These are phyloP conservation scores for Ochropleura leucogaster DNA, from an alignment of 2,888 invertebrate genomes.

Conservation along the genomic window DNA sequence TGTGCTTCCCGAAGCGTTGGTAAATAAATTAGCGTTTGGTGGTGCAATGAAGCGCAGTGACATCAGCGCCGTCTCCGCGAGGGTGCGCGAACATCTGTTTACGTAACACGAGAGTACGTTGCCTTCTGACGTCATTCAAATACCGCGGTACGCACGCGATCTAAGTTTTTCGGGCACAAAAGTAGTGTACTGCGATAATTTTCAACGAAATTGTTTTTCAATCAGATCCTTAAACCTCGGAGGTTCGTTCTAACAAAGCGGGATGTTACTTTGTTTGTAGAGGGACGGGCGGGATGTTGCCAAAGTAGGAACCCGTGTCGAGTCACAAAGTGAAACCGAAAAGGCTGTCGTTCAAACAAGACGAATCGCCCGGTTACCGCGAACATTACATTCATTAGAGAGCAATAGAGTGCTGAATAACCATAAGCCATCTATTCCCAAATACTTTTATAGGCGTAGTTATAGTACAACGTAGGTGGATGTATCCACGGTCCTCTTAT, in stretches of 20 bases:
- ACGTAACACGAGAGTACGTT: slow-evolving; percentile 46
- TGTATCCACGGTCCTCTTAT: not conserved
- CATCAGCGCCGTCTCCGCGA: slow-evolving; percentile 37
- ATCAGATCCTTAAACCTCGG: slow-evolving; percentile 7
- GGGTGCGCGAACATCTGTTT: slow-evolving; percentile 49
- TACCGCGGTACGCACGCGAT: slow-evolving; percentile 12
- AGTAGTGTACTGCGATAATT: slow-evolving; percentile 13
- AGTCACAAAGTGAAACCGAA: slow-evolving; percentile 22
- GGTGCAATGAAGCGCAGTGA: slow-evolving; percentile 58
- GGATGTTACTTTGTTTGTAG: slow-evolving; percentile 22
- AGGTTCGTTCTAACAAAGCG: slow-evolving; percentile 29
- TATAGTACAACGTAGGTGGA: not conserved
- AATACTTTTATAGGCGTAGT: not conserved
- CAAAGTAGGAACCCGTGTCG: slow-evolving; percentile 38
- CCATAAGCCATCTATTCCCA: not conserved
- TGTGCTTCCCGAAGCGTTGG: slow-evolving; percentile 32
- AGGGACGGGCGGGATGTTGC: slow-evolving; percentile 9
- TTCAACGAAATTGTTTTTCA: slow-evolving; percentile 18
- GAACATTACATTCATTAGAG: slow-evolving; percentile 30
- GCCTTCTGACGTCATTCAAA: slow-evolving; percentile 41
- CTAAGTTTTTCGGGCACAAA: not conserved
- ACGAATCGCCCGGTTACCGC: slow-evolving; percentile 17
- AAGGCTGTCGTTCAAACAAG: slow-evolving; percentile 32
- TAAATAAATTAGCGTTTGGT: slow-evolving; percentile 51
- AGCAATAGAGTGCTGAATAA: slow-evolving; percentile 9